Percentiles rank a stretch among this genome's conserved stretches.
phyloP scores from a whole-genome alignment of 2,113 vertebrate species.

The Lipotes vexillifer region DNA sequence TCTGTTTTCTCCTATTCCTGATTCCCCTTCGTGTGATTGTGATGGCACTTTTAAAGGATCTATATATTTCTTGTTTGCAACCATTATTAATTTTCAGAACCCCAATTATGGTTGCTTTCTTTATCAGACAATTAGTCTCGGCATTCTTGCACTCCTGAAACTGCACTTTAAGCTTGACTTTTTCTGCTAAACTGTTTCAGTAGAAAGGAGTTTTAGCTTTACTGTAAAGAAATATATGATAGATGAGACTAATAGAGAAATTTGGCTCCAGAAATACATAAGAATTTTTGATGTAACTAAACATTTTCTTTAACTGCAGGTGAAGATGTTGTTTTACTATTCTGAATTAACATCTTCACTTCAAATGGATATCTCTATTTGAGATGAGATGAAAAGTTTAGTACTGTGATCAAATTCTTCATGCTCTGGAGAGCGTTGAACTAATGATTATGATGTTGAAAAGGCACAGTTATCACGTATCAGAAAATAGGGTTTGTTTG shows the following conservation, averaged over 20 bases:
- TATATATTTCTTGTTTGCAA: background rate
- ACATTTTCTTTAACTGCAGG: background rate
- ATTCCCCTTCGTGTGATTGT: background rate
- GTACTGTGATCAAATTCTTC: background rate
- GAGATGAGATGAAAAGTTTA: background rate
- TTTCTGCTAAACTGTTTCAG: background rate
- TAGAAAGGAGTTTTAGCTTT: background rate
- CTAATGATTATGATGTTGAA: background rate
- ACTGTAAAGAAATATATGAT: background rate
- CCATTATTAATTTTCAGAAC: background rate
- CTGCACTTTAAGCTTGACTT: background rate
- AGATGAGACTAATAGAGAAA: background rate
- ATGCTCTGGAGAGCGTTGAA: background rate
- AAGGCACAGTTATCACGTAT: background rate
- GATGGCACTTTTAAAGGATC: background rate
- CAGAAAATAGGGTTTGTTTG: background rate
- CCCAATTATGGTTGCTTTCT: background rate
- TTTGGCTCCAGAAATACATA: background rate
- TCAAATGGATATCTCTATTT: background rate
- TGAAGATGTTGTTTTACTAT: background rate
- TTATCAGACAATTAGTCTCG: background rate
- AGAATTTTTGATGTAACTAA: background rate
- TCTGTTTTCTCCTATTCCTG: background rate
- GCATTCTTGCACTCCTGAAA: background rate
- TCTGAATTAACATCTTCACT: background rate